phyloP scores from a whole-genome alignment of 2,113 vertebrate genomes.

The Leucoraja erinaceus region DNA sequence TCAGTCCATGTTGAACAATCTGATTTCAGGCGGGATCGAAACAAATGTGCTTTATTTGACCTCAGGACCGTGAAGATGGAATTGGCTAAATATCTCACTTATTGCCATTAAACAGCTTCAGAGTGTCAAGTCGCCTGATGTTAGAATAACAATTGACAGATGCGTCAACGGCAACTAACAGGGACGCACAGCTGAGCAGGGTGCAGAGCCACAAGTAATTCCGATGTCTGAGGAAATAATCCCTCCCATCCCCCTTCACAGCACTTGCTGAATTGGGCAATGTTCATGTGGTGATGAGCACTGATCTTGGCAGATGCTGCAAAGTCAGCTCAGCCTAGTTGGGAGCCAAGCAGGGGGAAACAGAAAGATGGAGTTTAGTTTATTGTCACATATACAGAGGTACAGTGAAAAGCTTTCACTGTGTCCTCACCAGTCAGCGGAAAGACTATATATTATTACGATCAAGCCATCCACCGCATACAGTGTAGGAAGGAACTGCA shows the following conservation, averaged over 20 bases:
- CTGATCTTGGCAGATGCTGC: neutral
- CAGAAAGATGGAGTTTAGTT: too few relatives aligned
- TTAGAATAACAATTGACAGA: neutral
- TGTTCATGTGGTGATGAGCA: neutral
- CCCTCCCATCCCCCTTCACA: neutral
- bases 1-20: neutral
- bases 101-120: neutral
- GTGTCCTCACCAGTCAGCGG: too few relatives aligned
- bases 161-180: neutral
- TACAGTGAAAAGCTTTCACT: too few relatives aligned
- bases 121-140: neutral
- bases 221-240: neutral
- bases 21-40: neutral
- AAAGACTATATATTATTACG: too few relatives aligned
- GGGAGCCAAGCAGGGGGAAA: neutral
- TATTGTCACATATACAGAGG: too few relatives aligned
- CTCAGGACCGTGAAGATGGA: neutral
- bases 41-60: slow-evolving; percentile 6
- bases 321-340: neutral
- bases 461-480: too few relatives aligned
- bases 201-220: neutral
- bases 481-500: too few relatives aligned
- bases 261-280: neutral
- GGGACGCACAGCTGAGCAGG: neutral
- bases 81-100: neutral